These are phyloP conservation scores for Gila robusta DNA, from an alignment of 2,797 vertebrate genomes.

Conservation along the genomic window DNA sequence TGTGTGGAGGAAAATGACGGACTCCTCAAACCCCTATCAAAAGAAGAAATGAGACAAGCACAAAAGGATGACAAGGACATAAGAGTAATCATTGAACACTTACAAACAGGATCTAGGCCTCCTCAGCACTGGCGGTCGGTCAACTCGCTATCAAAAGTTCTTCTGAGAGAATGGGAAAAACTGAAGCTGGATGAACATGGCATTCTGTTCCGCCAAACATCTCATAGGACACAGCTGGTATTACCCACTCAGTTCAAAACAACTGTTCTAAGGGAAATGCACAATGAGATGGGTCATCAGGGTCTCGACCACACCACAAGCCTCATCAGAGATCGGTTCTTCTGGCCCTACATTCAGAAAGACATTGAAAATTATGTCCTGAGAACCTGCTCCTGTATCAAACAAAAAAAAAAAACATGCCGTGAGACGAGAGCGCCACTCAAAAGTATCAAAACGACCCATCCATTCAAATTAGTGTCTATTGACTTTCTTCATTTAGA, in stretches of 20 bases:
- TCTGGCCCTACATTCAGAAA: neutral
- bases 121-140: neutral
- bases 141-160: neutral
- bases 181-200: conserved; percentile 1
- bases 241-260: neutral
- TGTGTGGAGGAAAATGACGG: neutral
- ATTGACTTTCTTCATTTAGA: conserved; percentile 30
- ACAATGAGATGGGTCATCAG: conserved; percentile 36
- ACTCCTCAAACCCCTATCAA: neutral
- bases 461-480: too few species aligned
- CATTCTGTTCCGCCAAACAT: neutral
- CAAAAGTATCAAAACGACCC: conserved; percentile 2
- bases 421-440: neutral
- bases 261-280: neutral
- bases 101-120: neutral
- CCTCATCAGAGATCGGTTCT: too few species aligned
- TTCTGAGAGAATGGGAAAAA: neutral
- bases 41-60: too few species aligned
- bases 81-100: neutral
- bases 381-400: neutral
- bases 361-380: neutral
- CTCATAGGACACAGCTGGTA: neutral
- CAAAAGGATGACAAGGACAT: neutral
- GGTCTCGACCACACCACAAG: neutral
- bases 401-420: neutral